Base-by-base conservation (phyloP, 2,888 invertebrate genomes). In the Oligia strigilis region DNA sequence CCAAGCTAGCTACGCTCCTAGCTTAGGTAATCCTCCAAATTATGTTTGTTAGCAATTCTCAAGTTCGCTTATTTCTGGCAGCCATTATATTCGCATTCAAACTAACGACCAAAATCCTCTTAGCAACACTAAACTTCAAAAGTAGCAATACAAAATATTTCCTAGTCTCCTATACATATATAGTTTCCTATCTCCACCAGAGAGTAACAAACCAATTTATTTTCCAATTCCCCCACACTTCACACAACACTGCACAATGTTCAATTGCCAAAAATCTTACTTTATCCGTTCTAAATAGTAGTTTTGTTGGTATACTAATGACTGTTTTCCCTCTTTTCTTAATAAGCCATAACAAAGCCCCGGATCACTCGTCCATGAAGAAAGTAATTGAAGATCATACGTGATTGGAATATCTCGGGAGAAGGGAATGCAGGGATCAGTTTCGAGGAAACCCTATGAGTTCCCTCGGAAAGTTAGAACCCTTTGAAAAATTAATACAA, bases 341-440 rank as follows among this genome's bases (percentile, higher is more conserved):
- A 89, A 91, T 88, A 87, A 92, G 88, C 87, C 90, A 81, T 88
- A 88, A 90, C 89, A 91, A 92, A 92, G 90, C 89, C 83, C 81
- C 72, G 85, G 90, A 88, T 92, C 90, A 92, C 88, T 89, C 89
- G 89, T 90, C 92, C 88, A 90, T 85, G 90, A 90, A 88, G 89
- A 91, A 93, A 93, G 93, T 94, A 94, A 94, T 94, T 93, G 93
- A 92, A 92, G 92, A 91, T 89, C 89, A 91, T 88, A 93, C 94
- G 93, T 94, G 94, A 90, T 91, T 88, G 82, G 93, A 87, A 87
- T 93, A 83, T 87, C 75, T 85, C 17, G 46, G 75, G 55, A 49
- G 73, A 71, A 46, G 43, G 52, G 62, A 29, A 29, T 17, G 52
- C 55, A 76, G 46, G 78, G 81, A 81, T 85, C 85, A 75, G 80